Evolutionary conservation across 1,140 invertebrate genomes (phyloP), one percentile per base, ranked within the genome.

Genomic region (Zaprionus capensis): DNA sequence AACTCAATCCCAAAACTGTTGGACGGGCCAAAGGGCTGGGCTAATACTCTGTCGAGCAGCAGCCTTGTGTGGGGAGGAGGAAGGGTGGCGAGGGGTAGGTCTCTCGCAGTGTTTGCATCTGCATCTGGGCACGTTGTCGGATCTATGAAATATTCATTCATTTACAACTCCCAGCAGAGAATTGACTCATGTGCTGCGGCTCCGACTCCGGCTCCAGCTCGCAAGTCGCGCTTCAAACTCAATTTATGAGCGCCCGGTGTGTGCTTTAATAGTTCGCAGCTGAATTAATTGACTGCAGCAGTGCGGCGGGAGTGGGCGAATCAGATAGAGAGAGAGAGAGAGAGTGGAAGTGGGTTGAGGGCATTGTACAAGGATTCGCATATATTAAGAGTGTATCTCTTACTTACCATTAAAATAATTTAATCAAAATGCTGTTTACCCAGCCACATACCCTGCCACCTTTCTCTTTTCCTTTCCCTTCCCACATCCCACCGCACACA

Each of bases 231-330:
- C 55, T 74, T 67, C 70, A 53, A 81, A 78, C 77, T 78, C 84
- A 84, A 88, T 88, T 88, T 88, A 88, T 88, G 85, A 88, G 84
- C 75, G 84, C 84, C 84, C 85, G 83, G 84, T 88, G 84, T 88
- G 84, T 88, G 84, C 84, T 88, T 88, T 90, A 88, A 88, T 90
- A 90, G 85, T 90, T 84, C 81, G 74, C 84, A 87, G 81, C 76
- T 90, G 84, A 88, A 88, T 88, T 88, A 88, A 88, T 88, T 88
- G 84, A 79, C 75, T 90, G 73, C 62, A 72, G 28, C 79, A 71
- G 81, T 55, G 70, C 55, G 12, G 34, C n/a, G 14, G 24, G 17
- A 17, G 14, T 5, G 1, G 12, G 44, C 0, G 17, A 3, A 34
- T 11, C 9, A 34, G 61, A 44, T 62, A 31, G 41, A 70, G 53